These are phyloP conservation scores for Drosophila acutilabella DNA, from an alignment of 2,888 invertebrate species.

Conservation along the genomic window DNA sequence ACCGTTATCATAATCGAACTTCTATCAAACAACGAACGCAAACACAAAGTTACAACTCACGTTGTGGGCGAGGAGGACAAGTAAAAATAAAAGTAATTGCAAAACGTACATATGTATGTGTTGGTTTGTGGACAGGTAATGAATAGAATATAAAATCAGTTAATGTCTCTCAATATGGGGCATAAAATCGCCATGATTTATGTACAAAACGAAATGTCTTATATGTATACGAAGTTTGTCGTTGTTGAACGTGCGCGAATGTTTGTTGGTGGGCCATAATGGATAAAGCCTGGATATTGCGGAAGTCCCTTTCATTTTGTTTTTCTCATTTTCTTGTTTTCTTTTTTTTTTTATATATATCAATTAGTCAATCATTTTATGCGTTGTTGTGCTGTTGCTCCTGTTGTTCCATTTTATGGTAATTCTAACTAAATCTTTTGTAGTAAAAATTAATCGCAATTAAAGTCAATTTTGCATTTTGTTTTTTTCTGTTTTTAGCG, in stretches of 20 bases:
- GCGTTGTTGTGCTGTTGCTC: constrained; percentile 56
- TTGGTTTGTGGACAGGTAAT: constrained; percentile 57
- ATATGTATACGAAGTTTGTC: constrained; percentile 62
- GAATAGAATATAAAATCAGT: constrained; percentile 65
- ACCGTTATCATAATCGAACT: constrained; percentile 65
- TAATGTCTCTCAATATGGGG: constrained; percentile 70
- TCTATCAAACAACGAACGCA: constrained; percentile 76
- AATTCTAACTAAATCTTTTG: constrained; percentile 76
- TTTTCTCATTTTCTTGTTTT: constrained; percentile 4
- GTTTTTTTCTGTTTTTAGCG: constrained; percentile 33
- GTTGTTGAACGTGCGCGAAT: constrained; percentile 76
- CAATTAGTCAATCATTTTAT: constrained; percentile 66
- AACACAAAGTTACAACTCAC: constrained; percentile 73
- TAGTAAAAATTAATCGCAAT: constrained; percentile 68
- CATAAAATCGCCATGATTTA: constrained; percentile 62
- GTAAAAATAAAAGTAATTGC: constrained; percentile 39
- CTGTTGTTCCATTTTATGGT: constrained; percentile 79
- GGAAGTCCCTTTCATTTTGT: constrained; percentile 67
- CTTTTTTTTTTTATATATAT: constrained; percentile 27
- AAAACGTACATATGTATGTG: constrained; percentile 31
- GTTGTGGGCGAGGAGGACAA: constrained; percentile 38
- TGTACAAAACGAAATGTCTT: constrained; percentile 75
- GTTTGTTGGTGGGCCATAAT: constrained; percentile 56
- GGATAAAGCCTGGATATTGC: constrained; percentile 67
- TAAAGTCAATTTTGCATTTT: constrained; percentile 50